A percentile compares a stretch with the other conserved stretches of the same genome.
Conservation (phyloP, 35 echinoderm and acorn worm species). For the Stichopus chloronotus region DNA sequence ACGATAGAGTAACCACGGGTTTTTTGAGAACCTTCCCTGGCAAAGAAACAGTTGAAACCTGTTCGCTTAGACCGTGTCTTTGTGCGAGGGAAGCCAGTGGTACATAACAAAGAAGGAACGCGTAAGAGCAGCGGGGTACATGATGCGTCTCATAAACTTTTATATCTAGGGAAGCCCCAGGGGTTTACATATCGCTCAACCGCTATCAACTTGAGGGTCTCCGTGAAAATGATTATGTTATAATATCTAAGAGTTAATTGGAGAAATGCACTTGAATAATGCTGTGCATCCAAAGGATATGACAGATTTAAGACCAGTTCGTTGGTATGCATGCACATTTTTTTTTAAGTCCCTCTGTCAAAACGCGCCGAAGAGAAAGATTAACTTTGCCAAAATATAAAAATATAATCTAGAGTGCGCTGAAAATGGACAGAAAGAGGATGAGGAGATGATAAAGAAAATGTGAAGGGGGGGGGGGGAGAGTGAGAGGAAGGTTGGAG, state of each 20-base stretch:
- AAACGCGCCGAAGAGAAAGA: too few species aligned
- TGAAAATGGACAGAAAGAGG: too few species aligned
- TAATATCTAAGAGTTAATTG: slow-evolving; percentile 44
- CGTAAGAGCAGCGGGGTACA: slow-evolving; percentile 21
- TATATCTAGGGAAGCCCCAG: slow-evolving; percentile 42
- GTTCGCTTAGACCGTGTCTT: background rate
- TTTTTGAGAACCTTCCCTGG: background rate
- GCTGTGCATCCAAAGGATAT: background rate
- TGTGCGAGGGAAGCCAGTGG: background rate
- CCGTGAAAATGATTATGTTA: slow-evolving; percentile 39
- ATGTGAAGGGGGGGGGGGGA: too few species aligned
- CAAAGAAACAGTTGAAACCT: background rate
- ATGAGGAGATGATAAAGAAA: too few species aligned
- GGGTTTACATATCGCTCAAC: slow-evolving; percentile 30
- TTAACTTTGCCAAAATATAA: too few species aligned
- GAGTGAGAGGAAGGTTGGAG: too few species aligned
- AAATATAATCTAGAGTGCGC: too few species aligned
- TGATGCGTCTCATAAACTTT: slow-evolving; percentile 25
- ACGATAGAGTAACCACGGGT: slow-evolving; percentile 13
- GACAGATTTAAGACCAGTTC: slow-evolving; percentile 34
- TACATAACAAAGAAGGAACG: background rate
- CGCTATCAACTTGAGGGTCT: background rate
- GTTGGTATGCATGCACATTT: slow-evolving; percentile 26
- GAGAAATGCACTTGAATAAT: slow-evolving; percentile 20
- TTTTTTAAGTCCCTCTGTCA: background rate